These are phyloP conservation scores for Acrocephalus scirpaceus DNA, from an alignment of 2,797 vertebrate genomes.

Conservation along the genomic window DNA sequence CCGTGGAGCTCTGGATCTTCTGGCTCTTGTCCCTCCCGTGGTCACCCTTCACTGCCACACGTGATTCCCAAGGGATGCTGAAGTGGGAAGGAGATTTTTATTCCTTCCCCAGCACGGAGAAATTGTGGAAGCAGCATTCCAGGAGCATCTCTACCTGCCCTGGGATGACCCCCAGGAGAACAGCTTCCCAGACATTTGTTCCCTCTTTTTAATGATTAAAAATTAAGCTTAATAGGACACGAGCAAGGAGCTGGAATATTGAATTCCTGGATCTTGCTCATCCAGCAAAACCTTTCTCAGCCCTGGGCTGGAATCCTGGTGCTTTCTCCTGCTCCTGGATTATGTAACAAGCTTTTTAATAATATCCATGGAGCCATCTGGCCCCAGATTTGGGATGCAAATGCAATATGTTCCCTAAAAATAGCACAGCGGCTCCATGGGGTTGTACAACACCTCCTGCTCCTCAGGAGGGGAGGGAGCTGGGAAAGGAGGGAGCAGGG, in stretches of 20 bases:
- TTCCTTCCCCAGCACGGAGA: not conserved
- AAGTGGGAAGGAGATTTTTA: not conserved
- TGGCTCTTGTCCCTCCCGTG: accelerated
- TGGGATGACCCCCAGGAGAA: not conserved
- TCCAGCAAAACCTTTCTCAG: not conserved
- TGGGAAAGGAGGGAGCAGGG: not conserved
- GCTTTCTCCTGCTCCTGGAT: slow-evolving; percentile 21
- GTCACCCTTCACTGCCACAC: not conserved
- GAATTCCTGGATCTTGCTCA: not conserved
- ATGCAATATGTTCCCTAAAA: slow-evolving; percentile 65
- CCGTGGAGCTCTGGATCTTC: not conserved
- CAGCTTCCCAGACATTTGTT: not conserved
- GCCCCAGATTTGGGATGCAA: slow-evolving; percentile 58
- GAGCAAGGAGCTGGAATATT: not conserved
- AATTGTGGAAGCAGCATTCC: not conserved
- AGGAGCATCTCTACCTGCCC: not conserved
- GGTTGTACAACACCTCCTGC: slow-evolving; percentile 56
- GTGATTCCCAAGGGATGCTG: not conserved
- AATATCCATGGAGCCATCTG: slow-evolving; percentile 57
- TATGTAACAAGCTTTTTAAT: slow-evolving; percentile 63
- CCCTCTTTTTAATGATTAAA: not conserved
- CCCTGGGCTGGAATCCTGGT: not conserved
- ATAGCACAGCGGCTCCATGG: slow-evolving; percentile 34
- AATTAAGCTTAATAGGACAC: not conserved
- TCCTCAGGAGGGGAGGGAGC: not conserved